Evolutionary conservation across 1,140 invertebrate genomes (phyloP).

Genomic region (Cylas formicarius): DNA sequence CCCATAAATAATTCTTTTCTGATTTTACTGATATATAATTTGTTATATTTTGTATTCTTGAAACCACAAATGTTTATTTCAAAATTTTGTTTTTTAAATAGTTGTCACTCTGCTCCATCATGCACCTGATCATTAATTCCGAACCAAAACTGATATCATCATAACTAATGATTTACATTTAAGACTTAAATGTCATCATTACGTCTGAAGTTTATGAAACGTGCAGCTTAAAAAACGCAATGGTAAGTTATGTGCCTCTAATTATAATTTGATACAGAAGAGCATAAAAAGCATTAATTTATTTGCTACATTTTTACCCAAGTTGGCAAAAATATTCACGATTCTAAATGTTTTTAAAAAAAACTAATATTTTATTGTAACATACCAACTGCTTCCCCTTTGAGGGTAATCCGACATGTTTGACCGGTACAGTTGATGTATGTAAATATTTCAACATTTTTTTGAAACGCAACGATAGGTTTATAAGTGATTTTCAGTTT

Average conservation of each 20-base stretch:
- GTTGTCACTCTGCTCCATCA: too few relatives aligned
- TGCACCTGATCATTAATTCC: too few relatives aligned
- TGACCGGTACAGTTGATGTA: conserved; percentile 16
- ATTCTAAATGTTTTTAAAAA: neutral
- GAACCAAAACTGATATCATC: too few relatives aligned
- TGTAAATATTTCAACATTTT: conserved; percentile 22
- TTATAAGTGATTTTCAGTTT: conserved; percentile 21
- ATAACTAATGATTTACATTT: too few relatives aligned
- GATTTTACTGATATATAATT: too few relatives aligned
- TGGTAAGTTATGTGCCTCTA: neutral
- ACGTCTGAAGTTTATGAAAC: too few relatives aligned
- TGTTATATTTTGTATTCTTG: too few relatives aligned
- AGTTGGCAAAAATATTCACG: neutral
- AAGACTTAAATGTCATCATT: too few relatives aligned
- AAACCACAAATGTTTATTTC: too few relatives aligned
- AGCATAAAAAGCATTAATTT: neutral
- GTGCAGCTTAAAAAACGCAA: neutral
- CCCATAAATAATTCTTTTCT: too few relatives aligned
- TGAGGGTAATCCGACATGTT: conserved; percentile 15
- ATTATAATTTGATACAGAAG: neutral
- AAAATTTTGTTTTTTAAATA: too few relatives aligned
- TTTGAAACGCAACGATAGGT: conserved; percentile 16
- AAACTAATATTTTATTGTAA: neutral
- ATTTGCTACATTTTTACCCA: neutral
- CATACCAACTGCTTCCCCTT: conserved; percentile 24